phyloP scores from a whole-genome alignment of 2,797 vertebrate species.

The Protonibea diacanthus region DNA sequence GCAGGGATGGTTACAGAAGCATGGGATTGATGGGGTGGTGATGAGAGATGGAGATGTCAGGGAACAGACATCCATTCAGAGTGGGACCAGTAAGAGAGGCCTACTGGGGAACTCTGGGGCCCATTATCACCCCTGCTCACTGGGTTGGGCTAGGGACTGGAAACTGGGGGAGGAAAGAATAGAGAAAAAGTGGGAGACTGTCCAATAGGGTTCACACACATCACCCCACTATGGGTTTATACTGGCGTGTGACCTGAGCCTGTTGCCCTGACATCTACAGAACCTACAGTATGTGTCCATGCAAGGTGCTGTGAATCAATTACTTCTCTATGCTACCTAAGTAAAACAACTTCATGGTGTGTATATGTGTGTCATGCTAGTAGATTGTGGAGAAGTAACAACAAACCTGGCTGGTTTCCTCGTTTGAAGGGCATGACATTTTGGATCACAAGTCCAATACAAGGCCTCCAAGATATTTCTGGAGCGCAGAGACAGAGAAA shows the following conservation, averaged over 20 bases:
- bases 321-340: slow-evolving; percentile 56
- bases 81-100: slow-evolving; percentile 74
- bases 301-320: slow-evolving; percentile 66
- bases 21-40: slow-evolving; percentile 85
- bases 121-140: slow-evolving; percentile 76
- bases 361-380: slow-evolving; percentile 35
- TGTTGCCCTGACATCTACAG: slow-evolving; percentile 47
- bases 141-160: slow-evolving; percentile 34
- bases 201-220: slow-evolving; percentile 60
- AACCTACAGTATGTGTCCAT: slow-evolving; percentile 55
- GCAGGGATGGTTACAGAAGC: slow-evolving; percentile 75
- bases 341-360: slow-evolving; percentile 42
- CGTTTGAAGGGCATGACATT: slow-evolving; percentile 58
- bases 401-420: slow-evolving; percentile 51
- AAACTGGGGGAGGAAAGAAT: slow-evolving; percentile 43
- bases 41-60: slow-evolving; percentile 85
- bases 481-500: slow-evolving; percentile 51
- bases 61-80: slow-evolving; percentile 86
- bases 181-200: slow-evolving; percentile 46
- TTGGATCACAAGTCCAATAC: slow-evolving; percentile 46
- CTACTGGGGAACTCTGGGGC: slow-evolving; percentile 68
- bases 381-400: slow-evolving; percentile 50
- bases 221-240: slow-evolving; percentile 70
- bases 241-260: slow-evolving; percentile 61
- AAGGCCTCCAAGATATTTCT: slow-evolving; percentile 59